These are phyloP conservation scores for Palloptera scutellata DNA, from an alignment of 2,888 invertebrate genomes.

Conservation along the genomic window DNA sequence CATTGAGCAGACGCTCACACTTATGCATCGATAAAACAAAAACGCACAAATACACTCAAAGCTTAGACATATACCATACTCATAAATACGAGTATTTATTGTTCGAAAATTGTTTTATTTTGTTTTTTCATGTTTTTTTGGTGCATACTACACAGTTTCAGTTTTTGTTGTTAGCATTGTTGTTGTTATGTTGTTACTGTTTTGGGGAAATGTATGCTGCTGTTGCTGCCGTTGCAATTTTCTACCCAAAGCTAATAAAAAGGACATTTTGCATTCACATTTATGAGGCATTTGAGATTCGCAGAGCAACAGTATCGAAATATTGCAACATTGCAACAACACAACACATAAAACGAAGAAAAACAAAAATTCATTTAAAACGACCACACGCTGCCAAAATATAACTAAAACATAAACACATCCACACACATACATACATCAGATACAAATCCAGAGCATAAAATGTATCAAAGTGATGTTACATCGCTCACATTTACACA, in stretches of 20 bases:
- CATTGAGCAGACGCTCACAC: too few species aligned
- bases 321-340: not conserved
- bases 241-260: constrained; percentile 17
- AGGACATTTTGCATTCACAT: constrained; percentile 19
- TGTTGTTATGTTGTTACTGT: too few species aligned
- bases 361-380: not conserved
- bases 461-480: not conserved
- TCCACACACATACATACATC: not conserved
- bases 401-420: not conserved
- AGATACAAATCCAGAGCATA: not conserved
- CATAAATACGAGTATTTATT: too few species aligned
- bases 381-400: not conserved
- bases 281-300: constrained; percentile 24
- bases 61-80: too few species aligned
- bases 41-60: too few species aligned
- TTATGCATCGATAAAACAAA: too few species aligned
- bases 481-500: not conserved
- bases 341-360: not conserved
- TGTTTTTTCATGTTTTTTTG: too few species aligned
- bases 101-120: too few species aligned
- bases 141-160: too few species aligned
- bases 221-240: not conserved
- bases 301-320: not conserved
- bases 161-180: too few species aligned
- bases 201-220: not conserved